Evolutionary conservation across 2,888 invertebrate genomes (phyloP).

Genomic region (Agonum fuliginosum): DNA sequence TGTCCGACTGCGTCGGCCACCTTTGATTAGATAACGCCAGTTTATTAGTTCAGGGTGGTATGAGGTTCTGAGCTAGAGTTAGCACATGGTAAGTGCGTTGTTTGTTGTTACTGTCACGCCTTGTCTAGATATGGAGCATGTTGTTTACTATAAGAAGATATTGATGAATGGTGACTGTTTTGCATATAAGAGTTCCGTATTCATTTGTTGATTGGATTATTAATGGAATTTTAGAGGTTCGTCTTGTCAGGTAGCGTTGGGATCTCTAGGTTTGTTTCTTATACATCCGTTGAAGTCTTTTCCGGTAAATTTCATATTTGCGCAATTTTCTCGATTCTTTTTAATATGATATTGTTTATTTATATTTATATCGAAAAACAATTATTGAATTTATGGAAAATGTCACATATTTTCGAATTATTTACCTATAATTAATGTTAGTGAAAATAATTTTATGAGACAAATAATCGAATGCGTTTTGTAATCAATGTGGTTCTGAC

Average conservation of each 20-base stretch:
- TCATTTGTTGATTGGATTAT: slow-evolving; percentile 4
- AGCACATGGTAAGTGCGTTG: background rate
- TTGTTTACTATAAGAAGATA: slow-evolving; percentile 12
- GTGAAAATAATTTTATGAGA: no score
- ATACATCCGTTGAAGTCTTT: slow-evolving; percentile 3
- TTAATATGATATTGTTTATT: no score
- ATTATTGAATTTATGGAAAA: no score
- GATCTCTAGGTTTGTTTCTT: slow-evolving; percentile 10
- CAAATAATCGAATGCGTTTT: no score
- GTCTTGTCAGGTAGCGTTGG: background rate
- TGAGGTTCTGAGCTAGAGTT: background rate
- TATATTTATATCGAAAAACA: no score
- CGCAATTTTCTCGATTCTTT: background rate
- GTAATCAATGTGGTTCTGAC: no score
- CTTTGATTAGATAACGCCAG: slow-evolving; percentile 15
- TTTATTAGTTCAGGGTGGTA: slow-evolving; percentile 27
- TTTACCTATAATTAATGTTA: no score
- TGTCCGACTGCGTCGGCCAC: slow-evolving; percentile 12
- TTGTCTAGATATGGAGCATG: background rate
- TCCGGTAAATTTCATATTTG: no score
- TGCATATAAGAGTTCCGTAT: slow-evolving; percentile 6
- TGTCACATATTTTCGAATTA: no score
- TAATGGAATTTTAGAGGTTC: background rate
- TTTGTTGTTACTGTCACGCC: slow-evolving; percentile 16
- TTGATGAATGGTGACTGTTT: background rate